Evolutionary conservation across 1,140 invertebrate species (phyloP), one percentile per base, ranked within the genome.

Genomic region (Chelonus insularis): DNA sequence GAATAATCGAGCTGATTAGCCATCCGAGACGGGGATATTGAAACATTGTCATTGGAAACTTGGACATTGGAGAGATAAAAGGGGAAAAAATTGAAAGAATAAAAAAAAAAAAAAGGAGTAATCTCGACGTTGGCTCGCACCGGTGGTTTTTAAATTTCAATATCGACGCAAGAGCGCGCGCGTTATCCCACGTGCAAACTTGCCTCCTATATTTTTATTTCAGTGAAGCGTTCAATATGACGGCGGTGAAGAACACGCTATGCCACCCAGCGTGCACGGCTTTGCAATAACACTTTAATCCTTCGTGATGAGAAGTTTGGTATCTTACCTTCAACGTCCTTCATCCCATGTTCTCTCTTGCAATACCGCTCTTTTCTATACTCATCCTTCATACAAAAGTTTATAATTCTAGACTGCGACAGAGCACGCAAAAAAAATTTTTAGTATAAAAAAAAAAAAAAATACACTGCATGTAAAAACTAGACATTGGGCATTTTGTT

Each of bases 261-360:
- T 55, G 34, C 57, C 47, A 39, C 45, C 48, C 57, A 48, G 20
- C 45, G 32, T 36, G 39, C 48, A 47, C 34, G 50, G 41, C 48
- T 64, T 60, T 60, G 63, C 57, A 64, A 64, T 64, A 64, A 60
- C 63, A 55, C 51, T 60, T 60, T 64, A 64, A 64, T 64, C 63
- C 63, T 37, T 32, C 29, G 63, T 64, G 57, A 64, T 64, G 63
- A 64, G 56, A 58, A 58, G 50, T 57, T 51, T 51, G 45, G 60
- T 56, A 47, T 36, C 60, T 51, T 63, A 41, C 57, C 36, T 63
- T 51, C 34, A 39, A 39, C 34, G 57, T 51, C 48, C 47, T 60
- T 60, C 57, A 60, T 52, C 45, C 47, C 34, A 47, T 47, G 23
- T 60, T 41, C 23, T 50, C 32, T 25, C 48, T 32, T 25, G 37